phyloP scores from a whole-genome alignment of 2,797 vertebrate species.

The Schizopygopsis pylzovi region DNA sequence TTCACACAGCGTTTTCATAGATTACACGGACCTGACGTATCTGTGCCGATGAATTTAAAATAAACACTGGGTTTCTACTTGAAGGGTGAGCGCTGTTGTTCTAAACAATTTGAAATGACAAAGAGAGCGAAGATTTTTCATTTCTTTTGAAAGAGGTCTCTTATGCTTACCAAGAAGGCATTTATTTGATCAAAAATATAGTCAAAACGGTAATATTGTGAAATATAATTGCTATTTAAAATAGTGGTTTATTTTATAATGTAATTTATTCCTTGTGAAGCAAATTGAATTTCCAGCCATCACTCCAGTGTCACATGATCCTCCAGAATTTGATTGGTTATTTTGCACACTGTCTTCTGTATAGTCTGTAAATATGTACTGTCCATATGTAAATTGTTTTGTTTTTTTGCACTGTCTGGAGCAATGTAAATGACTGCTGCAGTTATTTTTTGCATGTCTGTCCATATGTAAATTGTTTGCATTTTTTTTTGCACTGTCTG shows the following conservation, averaged over 20 bases:
- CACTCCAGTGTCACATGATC: background rate
- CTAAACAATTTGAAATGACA: background rate
- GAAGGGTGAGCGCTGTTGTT: background rate
- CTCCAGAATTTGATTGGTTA: too few species aligned
- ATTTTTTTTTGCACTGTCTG: too few species aligned
- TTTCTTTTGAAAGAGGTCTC: background rate
- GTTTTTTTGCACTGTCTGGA: too few species aligned
- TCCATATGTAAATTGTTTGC: too few species aligned
- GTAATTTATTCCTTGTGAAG: background rate
- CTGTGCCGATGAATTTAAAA: constrained; percentile 27
- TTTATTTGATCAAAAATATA: background rate
- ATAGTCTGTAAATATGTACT: too few species aligned
- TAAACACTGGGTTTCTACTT: background rate
- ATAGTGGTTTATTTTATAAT: background rate
- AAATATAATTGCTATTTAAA: background rate
- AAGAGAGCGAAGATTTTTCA: background rate
- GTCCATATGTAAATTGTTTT: too few species aligned
- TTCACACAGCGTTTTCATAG: constrained; percentile 40
- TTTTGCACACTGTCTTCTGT: too few species aligned
- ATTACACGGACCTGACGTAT: constrained; percentile 46
- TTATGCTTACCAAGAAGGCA: background rate
- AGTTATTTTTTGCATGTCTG: too few species aligned
- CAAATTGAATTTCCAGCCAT: background rate
- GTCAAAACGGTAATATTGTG: background rate
- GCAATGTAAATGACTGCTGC: too few species aligned